Conservation (phyloP, 2,888 invertebrate genomes). For the Drosophila fungiperda region DNA sequence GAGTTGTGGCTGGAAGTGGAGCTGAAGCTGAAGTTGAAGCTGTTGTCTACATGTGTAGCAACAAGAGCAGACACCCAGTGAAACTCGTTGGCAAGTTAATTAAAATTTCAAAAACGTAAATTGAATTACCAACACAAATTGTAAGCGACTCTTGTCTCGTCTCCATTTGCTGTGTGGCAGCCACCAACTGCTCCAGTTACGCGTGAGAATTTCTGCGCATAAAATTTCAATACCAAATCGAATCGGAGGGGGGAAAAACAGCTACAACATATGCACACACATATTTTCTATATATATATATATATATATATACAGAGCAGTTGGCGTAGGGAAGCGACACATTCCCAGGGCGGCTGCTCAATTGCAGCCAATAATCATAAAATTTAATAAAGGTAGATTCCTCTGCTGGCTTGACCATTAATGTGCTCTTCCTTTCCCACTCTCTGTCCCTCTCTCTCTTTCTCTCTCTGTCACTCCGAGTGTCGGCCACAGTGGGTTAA, state of each 20-base stretch:
- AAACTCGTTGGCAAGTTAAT: conserved; percentile 72
- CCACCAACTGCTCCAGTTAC: conserved; percentile 80
- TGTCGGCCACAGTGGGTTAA: conserved; percentile 83
- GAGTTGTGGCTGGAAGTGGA: conserved; percentile 2
- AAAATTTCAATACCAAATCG: conserved; percentile 79
- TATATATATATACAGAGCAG: not conserved
- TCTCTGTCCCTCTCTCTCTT: not conserved
- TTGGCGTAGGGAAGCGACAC: conserved; percentile 44
- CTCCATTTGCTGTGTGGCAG: conserved; percentile 7
- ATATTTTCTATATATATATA: not conserved
- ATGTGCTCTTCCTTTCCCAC: conserved; percentile 13
- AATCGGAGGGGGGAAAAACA: conserved; percentile 15
- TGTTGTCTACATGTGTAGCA: conserved; percentile 36
- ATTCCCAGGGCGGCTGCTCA: conserved; percentile 69
- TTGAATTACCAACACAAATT: conserved; percentile 78
- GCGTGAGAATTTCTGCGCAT: conserved; percentile 83
- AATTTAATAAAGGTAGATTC: conserved; percentile 80
- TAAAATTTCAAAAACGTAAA: conserved; percentile 83
- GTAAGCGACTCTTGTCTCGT: conserved; percentile 51
- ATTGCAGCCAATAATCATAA: conserved; percentile 82
- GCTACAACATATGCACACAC: not conserved
- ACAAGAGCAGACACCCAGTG: conserved; percentile 46
- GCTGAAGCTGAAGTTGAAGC: conserved; percentile 3
- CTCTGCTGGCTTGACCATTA: conserved; percentile 56
- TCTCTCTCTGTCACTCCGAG: conserved; percentile 3